Conservation (phyloP, 2,113 vertebrate species). For the Sapajus apella region DNA sequence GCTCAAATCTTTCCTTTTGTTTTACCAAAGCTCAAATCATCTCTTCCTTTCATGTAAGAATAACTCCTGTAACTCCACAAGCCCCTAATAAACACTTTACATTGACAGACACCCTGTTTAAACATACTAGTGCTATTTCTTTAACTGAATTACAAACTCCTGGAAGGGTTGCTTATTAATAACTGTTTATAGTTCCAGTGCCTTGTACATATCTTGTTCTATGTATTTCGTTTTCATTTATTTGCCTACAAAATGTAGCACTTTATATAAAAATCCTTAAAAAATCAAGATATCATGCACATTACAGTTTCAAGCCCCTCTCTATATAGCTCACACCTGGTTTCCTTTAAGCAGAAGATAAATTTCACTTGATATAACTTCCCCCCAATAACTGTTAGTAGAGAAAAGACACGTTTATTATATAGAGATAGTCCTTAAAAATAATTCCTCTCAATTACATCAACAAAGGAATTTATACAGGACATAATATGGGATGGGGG, state of each 20-base stretch:
- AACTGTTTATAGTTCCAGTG: background rate
- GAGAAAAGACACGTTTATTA: background rate
- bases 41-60: background rate
- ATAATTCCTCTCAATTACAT: background rate
- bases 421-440: background rate
- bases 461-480: background rate
- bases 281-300: background rate
- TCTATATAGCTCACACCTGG: background rate
- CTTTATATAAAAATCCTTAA: background rate
- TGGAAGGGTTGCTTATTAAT: background rate
- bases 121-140: background rate
- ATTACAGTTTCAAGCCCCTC: background rate
- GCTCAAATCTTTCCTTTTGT: background rate
- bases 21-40: background rate
- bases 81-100: background rate
- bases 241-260: background rate
- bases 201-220: background rate
- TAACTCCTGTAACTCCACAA: background rate
- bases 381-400: background rate
- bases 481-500: accelerated
- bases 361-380: background rate
- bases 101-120: background rate
- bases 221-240: constrained; percentile 10
- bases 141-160: background rate
- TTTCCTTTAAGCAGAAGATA: background rate